These are phyloP conservation scores for Magallana nippona DNA, from an alignment of 2,888 invertebrate species.

Conservation along the genomic window DNA sequence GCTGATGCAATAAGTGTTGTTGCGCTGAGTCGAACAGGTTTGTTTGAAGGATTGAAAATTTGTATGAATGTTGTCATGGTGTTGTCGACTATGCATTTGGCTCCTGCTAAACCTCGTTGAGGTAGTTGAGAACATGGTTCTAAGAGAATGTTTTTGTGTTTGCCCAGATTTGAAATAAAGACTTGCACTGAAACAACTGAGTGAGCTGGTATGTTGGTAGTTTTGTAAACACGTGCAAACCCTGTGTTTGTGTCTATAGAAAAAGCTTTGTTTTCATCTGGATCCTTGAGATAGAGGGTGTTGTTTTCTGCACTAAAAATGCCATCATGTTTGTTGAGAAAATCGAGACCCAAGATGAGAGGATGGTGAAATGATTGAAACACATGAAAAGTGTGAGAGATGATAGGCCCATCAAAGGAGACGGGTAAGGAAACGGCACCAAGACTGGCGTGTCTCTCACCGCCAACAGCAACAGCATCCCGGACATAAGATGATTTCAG, in stretches of 20 bases:
- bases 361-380: constrained; percentile 26
- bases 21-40: neutral
- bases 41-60: neutral
- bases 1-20: neutral
- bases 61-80: neutral
- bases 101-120: constrained; percentile 8
- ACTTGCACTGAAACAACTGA: constrained; percentile 8
- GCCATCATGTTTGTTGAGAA: constrained; percentile 20
- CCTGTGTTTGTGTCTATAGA: constrained; percentile 4
- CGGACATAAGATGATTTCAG: too few species aligned
- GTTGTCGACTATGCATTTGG: constrained; percentile 4
- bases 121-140: constrained; percentile 12
- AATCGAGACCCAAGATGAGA: constrained; percentile 33
- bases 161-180: neutral
- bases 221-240: neutral
- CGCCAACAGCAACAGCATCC: constrained; percentile 38
- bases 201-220: neutral
- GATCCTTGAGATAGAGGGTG: neutral
- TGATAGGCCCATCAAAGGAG: neutral
- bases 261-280: neutral
- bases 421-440: constrained; percentile 27
- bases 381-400: neutral
- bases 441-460: constrained; percentile 19
- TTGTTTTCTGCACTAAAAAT: neutral
- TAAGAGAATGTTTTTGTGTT: neutral